Evolutionary conservation across 2,113 vertebrate genomes (phyloP), one percentile per base, ranked within the genome.

Genomic region (Myodes glareolus): DNA sequence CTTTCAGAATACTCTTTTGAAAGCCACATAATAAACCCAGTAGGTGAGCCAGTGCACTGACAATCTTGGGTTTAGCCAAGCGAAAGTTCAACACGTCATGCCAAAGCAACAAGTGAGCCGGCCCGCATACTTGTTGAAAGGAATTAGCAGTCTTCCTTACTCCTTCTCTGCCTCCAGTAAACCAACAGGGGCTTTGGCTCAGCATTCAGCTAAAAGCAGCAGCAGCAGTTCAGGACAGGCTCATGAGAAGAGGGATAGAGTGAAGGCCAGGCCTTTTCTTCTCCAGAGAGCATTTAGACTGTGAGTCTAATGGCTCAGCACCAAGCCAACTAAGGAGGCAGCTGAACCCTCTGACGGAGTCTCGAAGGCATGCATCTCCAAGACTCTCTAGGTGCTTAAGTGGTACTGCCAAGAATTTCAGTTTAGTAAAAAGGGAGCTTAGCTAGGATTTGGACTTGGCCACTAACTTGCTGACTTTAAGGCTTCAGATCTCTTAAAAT

Each of bases 101-200:
- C 81, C 81, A 88, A 82, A 89, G 72, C 95, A 96, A 96, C 91
- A 97, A 78, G 94, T 75, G 31, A 78, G 70, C 11, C 4, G 93
- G 91, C 77, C 91, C 39, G 77, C 65, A 50, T 94, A 80, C 77
- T 96, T 93, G 88, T 88, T 87, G 73, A 95, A 70, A 67, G 91
- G 68, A 91, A 94, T 96, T 86, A 84, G 90, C 94, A 75, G 27
- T 95, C 70, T 91, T 90, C 68, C 86, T 94, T 65, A 78, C 72
- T 91, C 81, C 61, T 96, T 94, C 95, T 97, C 77, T 94, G 77
- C 84, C 73, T 91, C 77, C 89, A 88, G 82, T 85, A 78, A 94
- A 96, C 21, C 97, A 96, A 94, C 93, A 90, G 89, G 95, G 27
- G 45, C 55, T 94, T 92, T 96, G 97, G 93, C 96, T 87, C 82